Conservation (phyloP, 1,140 invertebrate species). For the Drosophila bipectinata region DNA sequence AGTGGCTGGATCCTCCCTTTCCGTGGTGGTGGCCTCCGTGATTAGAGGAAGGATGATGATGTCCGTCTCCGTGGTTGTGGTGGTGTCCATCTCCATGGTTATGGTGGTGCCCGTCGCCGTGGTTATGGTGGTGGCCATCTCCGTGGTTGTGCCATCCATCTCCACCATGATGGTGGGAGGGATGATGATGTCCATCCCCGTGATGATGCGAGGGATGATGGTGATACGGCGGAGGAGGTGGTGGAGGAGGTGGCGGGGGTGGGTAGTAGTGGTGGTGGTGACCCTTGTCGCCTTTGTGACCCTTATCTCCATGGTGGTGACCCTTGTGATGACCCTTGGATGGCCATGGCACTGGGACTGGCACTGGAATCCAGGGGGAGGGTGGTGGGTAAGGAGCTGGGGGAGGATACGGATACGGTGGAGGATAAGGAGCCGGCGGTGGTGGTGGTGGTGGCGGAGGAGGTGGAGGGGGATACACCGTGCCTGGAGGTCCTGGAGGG, state of each 20-base stretch:
- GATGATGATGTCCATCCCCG: constrained; percentile 4
- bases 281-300: constrained; percentile 39
- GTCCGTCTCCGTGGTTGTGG: constrained; percentile 1
- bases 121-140: constrained; percentile 6
- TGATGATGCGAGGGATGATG: not conserved
- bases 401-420: constrained; percentile 17
- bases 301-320: constrained; percentile 21
- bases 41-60: constrained; percentile 5
- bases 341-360: constrained; percentile 45
- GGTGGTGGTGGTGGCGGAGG: constrained; percentile 8
- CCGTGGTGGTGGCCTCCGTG: constrained; percentile 8
- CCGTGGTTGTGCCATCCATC: constrained; percentile 4
- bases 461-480: constrained; percentile 2
- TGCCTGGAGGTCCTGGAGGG: constrained; percentile 41
- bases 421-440: constrained; percentile 2
- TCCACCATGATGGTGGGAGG: constrained; percentile 1
- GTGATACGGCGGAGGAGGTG: not conserved
- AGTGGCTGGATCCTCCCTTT: not conserved
- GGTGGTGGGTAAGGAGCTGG: constrained; percentile 8
- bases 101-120: not conserved
- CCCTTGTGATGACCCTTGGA: constrained; percentile 38
- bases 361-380: constrained; percentile 29
- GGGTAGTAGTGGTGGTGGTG: constrained; percentile 37
- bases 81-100: constrained; percentile 1
- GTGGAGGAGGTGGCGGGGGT: constrained; percentile 1